phyloP scores from a whole-genome alignment of 2,797 vertebrate species.

The Ptychadena robeensis region DNA sequence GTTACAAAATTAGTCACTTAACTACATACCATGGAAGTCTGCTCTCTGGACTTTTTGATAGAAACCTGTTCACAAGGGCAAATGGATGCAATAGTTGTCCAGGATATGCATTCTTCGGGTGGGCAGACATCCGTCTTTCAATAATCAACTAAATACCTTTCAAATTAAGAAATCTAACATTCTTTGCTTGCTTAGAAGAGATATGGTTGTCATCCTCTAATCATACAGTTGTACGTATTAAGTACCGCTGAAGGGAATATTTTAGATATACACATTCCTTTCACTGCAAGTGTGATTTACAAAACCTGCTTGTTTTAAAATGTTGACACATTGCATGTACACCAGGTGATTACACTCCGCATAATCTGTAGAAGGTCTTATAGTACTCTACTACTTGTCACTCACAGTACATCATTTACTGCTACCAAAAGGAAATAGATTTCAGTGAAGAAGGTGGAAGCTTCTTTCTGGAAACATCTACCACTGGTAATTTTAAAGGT shows the following conservation, averaged over 20 bases:
- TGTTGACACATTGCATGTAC: constrained; percentile 9
- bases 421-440: no score
- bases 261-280: constrained; percentile 18
- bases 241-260: constrained; percentile 17
- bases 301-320: neutral
- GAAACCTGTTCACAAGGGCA: neutral
- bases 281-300: constrained; percentile 10
- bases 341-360: neutral
- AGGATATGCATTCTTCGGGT: neutral
- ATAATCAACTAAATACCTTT: neutral
- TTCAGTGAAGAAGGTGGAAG: no score
- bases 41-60: no score
- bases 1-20: neutral
- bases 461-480: no score
- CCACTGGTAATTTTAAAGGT: no score
- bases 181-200: neutral
- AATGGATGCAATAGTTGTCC: neutral
- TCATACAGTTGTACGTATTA: constrained; percentile 26
- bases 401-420: neutral
- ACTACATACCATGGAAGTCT: neutral
- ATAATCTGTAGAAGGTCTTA: neutral
- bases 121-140: neutral
- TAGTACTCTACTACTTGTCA: neutral
- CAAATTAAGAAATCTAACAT: constrained; percentile 1
- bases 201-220: constrained; percentile 17